Conservation (phyloP, 1,140 invertebrate genomes). For the Drosophila repleta region DNA sequence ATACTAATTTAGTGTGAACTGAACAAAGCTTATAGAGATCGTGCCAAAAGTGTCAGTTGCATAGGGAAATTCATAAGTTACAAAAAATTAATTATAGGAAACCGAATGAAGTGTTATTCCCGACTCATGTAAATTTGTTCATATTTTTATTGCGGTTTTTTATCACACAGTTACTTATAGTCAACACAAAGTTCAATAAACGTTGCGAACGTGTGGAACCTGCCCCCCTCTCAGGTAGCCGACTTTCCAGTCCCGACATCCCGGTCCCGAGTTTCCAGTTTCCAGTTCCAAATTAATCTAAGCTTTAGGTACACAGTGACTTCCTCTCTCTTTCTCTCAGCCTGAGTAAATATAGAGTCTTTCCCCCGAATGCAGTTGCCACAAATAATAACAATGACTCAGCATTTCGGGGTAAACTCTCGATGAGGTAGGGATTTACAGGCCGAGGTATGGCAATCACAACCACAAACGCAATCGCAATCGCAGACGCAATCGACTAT, state of each 20-base stretch:
- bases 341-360: constrained; percentile 12
- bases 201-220: background rate
- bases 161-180: background rate
- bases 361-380: constrained; percentile 23
- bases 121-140: background rate
- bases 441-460: no score
- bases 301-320: background rate
- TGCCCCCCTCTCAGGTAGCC: no score
- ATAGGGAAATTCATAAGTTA: no score
- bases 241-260: no score
- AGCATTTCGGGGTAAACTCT: constrained; percentile 18
- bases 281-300: background rate
- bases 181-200: constrained; percentile 19
- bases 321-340: constrained; percentile 1
- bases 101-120: no score
- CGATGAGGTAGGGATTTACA: constrained; percentile 5
- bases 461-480: background rate
- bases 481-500: constrained; percentile 7
- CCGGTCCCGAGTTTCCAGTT: no score
- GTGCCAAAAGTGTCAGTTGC: no score
- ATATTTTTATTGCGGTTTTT: background rate
- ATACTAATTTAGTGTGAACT: no score
- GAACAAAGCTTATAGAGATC: no score
- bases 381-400: constrained; percentile 16
- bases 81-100: no score